A percentile compares a stretch with the other conserved stretches of the same genome.
Evolutionary conservation across 2,888 invertebrate species (phyloP).

Genomic region (Metacarcinus magister): DNA sequence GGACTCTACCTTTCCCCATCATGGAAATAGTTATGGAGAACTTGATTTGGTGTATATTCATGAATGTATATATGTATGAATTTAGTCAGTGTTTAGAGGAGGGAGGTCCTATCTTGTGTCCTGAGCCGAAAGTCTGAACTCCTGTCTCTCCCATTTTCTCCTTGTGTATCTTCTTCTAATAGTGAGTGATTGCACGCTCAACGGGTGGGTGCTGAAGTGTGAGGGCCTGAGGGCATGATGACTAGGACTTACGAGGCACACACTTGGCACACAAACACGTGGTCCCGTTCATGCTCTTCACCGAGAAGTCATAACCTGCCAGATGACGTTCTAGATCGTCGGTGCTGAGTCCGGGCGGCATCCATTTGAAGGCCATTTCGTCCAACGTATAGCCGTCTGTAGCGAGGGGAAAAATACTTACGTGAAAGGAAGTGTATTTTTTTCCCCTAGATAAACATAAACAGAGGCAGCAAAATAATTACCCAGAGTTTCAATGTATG

Average conservation of each 20-base stretch:
- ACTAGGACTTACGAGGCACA: slow-evolving; percentile 51
- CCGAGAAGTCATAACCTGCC: slow-evolving; percentile 77
- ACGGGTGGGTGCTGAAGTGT: neutral
- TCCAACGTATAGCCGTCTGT: slow-evolving; percentile 66
- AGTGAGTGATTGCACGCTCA: neutral
- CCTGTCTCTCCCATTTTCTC: too few relatives aligned
- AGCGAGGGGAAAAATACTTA: neutral
- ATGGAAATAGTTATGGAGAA: too few relatives aligned
- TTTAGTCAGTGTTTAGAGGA: too few relatives aligned
- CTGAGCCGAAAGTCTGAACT: too few relatives aligned
- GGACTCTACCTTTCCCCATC: too few relatives aligned
- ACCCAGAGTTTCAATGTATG: neutral
- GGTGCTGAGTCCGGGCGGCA: slow-evolving; percentile 69
- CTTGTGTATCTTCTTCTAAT: too few relatives aligned
- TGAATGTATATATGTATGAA: too few relatives aligned
- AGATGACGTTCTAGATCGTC: slow-evolving; percentile 75
- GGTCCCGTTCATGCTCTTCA: slow-evolving; percentile 71
- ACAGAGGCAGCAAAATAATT: too few relatives aligned
- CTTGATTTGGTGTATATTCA: too few relatives aligned
- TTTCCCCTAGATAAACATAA: neutral
- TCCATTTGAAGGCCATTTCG: slow-evolving; percentile 71
- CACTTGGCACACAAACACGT: slow-evolving; percentile 64
- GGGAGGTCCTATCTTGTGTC: too few relatives aligned
- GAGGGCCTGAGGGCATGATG: neutral
- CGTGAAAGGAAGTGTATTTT: neutral